Percentiles rank a stretch among this genome's conserved stretches.
Evolutionary conservation across 92 coral and sea anemone genomes (phyloP).

Genomic region (Zoanthus sociatus): DNA sequence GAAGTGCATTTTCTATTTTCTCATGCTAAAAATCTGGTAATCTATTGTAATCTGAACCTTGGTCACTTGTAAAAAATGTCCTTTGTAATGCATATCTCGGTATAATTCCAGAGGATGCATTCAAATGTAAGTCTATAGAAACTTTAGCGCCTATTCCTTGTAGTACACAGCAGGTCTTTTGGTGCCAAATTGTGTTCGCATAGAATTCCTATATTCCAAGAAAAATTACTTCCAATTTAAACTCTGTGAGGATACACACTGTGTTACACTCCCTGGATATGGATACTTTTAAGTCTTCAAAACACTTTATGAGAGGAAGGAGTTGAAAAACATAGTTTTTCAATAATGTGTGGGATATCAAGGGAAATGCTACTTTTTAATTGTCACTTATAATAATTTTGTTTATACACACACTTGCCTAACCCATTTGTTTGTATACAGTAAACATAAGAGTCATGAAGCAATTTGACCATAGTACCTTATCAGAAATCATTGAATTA

Average conservation of each 20-base stretch:
- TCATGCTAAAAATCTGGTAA: no score
- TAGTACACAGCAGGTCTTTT: neutral
- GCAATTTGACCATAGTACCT: neutral
- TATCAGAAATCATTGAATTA: neutral
- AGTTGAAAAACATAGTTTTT: neutral
- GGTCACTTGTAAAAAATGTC: neutral
- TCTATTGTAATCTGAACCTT: neutral
- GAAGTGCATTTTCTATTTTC: neutral
- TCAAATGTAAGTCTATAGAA: neutral
- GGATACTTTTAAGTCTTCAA: neutral
- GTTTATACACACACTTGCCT: conserved; percentile 1
- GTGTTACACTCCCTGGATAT: conserved; percentile 8
- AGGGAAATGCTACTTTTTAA: neutral
- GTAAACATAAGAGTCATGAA: neutral
- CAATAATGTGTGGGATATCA: neutral
- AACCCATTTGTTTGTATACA: neutral
- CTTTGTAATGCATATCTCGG: neutral
- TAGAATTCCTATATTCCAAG: neutral
- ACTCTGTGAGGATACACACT: conserved; percentile 4
- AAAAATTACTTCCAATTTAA: neutral
- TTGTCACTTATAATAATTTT: neutral
- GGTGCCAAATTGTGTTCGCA: neutral
- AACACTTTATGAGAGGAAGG: conserved; percentile 1
- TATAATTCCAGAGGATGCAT: neutral
- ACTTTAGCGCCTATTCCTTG: neutral